These are phyloP conservation scores for Pseudolycoriella hygida DNA, from an alignment of 2,888 invertebrate species.

Conservation along the genomic window DNA sequence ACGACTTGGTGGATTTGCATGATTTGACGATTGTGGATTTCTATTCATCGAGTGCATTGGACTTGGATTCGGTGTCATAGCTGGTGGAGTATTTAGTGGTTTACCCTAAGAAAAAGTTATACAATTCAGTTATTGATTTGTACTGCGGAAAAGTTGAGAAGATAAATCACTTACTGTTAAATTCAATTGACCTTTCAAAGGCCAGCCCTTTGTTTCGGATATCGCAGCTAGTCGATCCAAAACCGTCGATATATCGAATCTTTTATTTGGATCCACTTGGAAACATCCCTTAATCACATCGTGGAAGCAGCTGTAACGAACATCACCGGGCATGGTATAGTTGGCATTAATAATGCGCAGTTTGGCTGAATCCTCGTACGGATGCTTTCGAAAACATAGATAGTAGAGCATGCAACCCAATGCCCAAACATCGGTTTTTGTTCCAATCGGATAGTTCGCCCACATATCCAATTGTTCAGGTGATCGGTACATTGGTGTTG, in stretches of 20 bases:
- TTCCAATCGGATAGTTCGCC: constrained; percentile 85
- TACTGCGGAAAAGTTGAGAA: background rate
- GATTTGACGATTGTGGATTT: constrained; percentile 1
- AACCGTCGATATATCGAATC: constrained; percentile 61
- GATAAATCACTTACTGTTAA: constrained; percentile 37
- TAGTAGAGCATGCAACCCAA: constrained; percentile 89
- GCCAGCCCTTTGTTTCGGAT: constrained; percentile 68
- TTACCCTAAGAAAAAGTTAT: constrained; percentile 15
- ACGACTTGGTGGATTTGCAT: constrained; percentile 8
- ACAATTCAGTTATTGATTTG: background rate
- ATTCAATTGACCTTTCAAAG: constrained; percentile 60
- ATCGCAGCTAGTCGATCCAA: constrained; percentile 77
- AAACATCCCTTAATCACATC: constrained; percentile 77
- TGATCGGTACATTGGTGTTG: constrained; percentile 91
- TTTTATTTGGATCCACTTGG: constrained; percentile 62
- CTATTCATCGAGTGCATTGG: constrained; percentile 9
- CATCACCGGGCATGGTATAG: constrained; percentile 57
- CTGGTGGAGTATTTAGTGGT: constrained; percentile 21
- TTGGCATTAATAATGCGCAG: constrained; percentile 93
- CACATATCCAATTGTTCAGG: constrained; percentile 98
- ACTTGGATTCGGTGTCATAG: constrained; percentile 12
- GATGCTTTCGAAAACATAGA: constrained; percentile 85
- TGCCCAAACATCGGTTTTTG: constrained; percentile 90
- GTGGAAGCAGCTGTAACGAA: constrained; percentile 68
- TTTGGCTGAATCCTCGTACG: constrained; percentile 92